Evolutionary conservation across 2,113 vertebrate genomes (phyloP), one percentile per base, ranked within the genome.

Genomic region (Labeo catla): DNA sequence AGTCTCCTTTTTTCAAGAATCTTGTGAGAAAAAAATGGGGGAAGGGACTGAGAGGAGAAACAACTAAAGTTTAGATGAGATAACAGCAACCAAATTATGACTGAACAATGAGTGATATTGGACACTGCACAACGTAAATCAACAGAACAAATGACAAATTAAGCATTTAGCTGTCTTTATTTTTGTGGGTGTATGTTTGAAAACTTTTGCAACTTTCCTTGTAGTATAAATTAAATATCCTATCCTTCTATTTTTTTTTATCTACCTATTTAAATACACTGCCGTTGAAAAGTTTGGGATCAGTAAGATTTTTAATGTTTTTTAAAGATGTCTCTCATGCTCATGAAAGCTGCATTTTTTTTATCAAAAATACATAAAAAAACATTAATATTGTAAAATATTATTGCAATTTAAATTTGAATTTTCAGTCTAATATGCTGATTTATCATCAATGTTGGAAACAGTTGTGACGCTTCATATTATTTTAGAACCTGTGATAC

Each of bases 11-110:
- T 81, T 84, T 73, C 4, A 23, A 85, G 65, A 61, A 50, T 76
- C 66, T 12, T 84, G 63, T 70, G 74, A 91, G 81, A 90, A 88
- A 86, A 87, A 86, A 43, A 50, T 54, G 57, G 87, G 63, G 82
- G 70, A 70, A 59, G 70, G 73, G 57, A 10, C 1, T 12, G 10
- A 73, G 72, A 43, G 43, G 81, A 50, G 52, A 15, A 47, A 85
- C 43, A 61, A 57, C 43, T 74, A n/a, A 76, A 83, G 50, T 87
- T 84, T 86, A 15, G 11, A 57, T 65, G 21, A 73, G 63, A 73
- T 36, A 36, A 81, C 7, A 39, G 19, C 23, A 23, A 12, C 39
- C 39, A 12, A 78, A n/a, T 83, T 8, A 36, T 72, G 16, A 61
- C n/a, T 47, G 21, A 65, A 15, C n/a, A 63, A 43, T 45, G 8